phyloP scores from a whole-genome alignment of 2,797 vertebrate genomes.

The Tadarida brasiliensis region DNA sequence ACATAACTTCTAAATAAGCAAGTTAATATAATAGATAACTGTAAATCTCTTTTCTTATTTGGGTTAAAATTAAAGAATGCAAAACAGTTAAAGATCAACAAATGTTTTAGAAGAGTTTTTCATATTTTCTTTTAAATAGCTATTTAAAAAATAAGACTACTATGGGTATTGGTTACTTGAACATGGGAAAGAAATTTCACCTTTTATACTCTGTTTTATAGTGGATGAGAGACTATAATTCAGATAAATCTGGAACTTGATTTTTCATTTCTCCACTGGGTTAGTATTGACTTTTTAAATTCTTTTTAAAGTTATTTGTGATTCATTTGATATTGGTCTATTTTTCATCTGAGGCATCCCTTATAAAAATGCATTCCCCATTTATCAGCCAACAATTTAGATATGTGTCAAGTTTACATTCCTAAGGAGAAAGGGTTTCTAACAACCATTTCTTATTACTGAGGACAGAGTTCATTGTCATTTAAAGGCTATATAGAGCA shows the following conservation, averaged over 20 bases:
- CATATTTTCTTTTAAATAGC: constrained; percentile 59
- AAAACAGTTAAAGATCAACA: not conserved
- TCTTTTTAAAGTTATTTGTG: constrained; percentile 36
- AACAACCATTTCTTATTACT: not conserved
- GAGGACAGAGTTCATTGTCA: constrained; percentile 46
- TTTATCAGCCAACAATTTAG: constrained; percentile 26
- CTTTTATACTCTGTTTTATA: constrained; percentile 37
- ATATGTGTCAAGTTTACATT: constrained; percentile 61
- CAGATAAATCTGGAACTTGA: constrained; percentile 29
- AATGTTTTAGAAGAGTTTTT: not conserved
- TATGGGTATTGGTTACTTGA: constrained; percentile 41
- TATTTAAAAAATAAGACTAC: constrained; percentile 39
- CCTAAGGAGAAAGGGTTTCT: constrained; percentile 26
- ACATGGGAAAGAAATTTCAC: constrained; percentile 18
- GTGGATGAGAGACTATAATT: not conserved
- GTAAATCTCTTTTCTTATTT: not conserved
- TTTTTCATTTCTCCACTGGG: constrained; percentile 63
- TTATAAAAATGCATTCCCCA: constrained; percentile 14
- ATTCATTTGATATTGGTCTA: constrained; percentile 36
- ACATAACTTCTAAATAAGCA: constrained; percentile 2
- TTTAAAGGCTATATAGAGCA: constrained; percentile 11
- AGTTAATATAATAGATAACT: not conserved
- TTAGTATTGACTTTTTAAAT: constrained; percentile 58
- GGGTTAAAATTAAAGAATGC: not conserved
- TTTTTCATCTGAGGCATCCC: not conserved